A percentile compares a stretch with the other conserved stretches of the same genome.
Conservation (phyloP, 1,140 invertebrate species). For the Drosophila santomea region DNA sequence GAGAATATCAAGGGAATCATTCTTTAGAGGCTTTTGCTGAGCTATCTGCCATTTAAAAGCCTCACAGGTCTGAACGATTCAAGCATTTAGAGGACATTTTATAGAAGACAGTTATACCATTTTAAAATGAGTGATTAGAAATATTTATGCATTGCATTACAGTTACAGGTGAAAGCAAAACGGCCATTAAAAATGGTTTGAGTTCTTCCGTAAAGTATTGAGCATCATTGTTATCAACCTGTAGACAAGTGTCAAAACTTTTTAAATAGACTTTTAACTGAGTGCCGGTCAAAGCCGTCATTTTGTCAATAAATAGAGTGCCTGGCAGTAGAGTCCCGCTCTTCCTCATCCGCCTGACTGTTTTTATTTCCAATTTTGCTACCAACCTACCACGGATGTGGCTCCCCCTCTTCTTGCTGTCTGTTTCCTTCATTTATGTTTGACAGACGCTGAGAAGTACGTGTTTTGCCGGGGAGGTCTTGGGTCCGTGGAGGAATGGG, state of each 20-base stretch:
- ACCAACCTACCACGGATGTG: slow-evolving; percentile 14
- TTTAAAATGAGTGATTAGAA: too few relatives aligned
- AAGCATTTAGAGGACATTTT: too few relatives aligned
- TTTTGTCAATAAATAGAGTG: slow-evolving; percentile 63
- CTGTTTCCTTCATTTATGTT: slow-evolving; percentile 43
- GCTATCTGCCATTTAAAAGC: neutral
- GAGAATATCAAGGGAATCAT: slow-evolving; percentile 33
- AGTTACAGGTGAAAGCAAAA: too few relatives aligned
- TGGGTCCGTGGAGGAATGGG: slow-evolving; percentile 8
- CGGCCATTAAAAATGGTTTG: too few relatives aligned
- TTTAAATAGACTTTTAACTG: neutral
- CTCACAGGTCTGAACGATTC: neutral
- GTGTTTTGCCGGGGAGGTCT: slow-evolving; percentile 50
- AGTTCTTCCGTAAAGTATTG: neutral
- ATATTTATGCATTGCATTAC: too few relatives aligned
- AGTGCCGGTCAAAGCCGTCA: slow-evolving; percentile 27
- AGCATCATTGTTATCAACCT: slow-evolving; percentile 2
- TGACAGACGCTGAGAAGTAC: slow-evolving; percentile 70
- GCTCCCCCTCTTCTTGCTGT: neutral
- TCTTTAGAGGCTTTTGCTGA: slow-evolving; percentile 3
- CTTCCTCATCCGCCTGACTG: slow-evolving; percentile 11
- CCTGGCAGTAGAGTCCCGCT: slow-evolving; percentile 30
- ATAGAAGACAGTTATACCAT: too few relatives aligned
- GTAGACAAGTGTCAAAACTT: slow-evolving; percentile 33
- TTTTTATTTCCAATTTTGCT: slow-evolving; percentile 13